Percentiles rank a stretch among this genome's conserved stretches.
These are phyloP conservation scores for Danionella dracula DNA, from an alignment of 2,797 vertebrate genomes.

Conservation along the genomic window DNA sequence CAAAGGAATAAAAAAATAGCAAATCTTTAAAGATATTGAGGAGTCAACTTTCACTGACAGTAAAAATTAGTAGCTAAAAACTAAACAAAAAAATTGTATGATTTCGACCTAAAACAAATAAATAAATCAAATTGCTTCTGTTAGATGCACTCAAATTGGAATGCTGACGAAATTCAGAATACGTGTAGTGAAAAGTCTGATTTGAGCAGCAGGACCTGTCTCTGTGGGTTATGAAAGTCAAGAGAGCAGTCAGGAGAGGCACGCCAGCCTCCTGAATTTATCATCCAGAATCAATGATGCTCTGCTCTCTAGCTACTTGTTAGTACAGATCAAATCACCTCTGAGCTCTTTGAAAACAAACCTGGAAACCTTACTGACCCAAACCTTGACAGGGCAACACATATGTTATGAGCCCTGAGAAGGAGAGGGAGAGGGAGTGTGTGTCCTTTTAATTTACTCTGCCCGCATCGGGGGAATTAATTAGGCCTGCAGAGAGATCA, in stretches of 20 bases:
- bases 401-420: neutral
- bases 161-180: neutral
- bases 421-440: neutral
- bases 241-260: neutral
- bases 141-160: too few species aligned
- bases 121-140: too few species aligned
- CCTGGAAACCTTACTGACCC: neutral
- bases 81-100: too few species aligned
- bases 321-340: constrained; percentile 38
- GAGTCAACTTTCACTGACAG: too few species aligned
- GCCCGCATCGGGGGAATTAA: constrained; percentile 29
- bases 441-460: constrained; percentile 24
- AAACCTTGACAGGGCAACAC: neutral
- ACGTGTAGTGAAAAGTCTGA: neutral
- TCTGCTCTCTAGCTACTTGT: constrained; percentile 39
- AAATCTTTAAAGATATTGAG: too few species aligned
- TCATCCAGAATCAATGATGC: constrained; percentile 30
- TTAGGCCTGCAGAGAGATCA: constrained; percentile 36
- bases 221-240: neutral
- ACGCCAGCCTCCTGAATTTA: constrained; percentile 11
- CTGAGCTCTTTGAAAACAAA: constrained; percentile 20
- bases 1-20: too few species aligned
- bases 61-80: too few species aligned
- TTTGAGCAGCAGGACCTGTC: constrained; percentile 7
- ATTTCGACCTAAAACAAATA: too few species aligned